Evolutionary conservation across 2,797 vertebrate genomes (phyloP), one percentile per base, ranked within the genome.

Genomic region (Enteromius thamalakanensis): DNA sequence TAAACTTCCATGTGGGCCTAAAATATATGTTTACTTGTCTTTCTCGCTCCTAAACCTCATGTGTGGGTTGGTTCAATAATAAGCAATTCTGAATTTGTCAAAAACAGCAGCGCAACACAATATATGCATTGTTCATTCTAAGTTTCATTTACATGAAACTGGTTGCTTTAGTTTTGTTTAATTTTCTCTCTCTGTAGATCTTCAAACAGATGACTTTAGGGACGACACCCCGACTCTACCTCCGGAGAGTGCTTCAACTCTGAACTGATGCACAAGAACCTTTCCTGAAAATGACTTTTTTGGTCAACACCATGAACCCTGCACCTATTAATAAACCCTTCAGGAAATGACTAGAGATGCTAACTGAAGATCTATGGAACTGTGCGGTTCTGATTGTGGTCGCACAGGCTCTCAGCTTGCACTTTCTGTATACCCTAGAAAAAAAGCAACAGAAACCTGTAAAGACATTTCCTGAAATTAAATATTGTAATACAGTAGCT

Each of bases 211-310:
- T 58, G 92, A 92, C 6, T 94, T 94, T 58, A 87, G 89, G 89
- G 94, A 95, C 21, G 91, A 95, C 86, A 94, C 94, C 2, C 93
- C 92, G 0, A 94, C 92, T 4, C 93, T 94, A 55, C 92, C 92
- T 72, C 93, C 93, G 0, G 93, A 92, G 87, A 93, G 91, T 5
- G 88, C 91, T 82, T 89, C 93, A 11, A 78, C 92, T 71, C 85
- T 94, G 78, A 92, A 94, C 90, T 94, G 85, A 94, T 15, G 2
- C 53, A 78, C 34, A 49, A 47, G n/a, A 12, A 2, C 19, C 49
- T 47, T 21, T n/a, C 53, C 60, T 6, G 2, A 5, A 58, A 12
- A 60, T 26, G 55, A 60, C 64, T 49, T 29, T 6, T 17, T 8
- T 32, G 15, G 29, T 72, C 26, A 32, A 21, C 3, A 17, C 29